Evolutionary conservation across 2,888 invertebrate genomes (phyloP), one percentile per base, ranked within the genome.

Genomic region (Ypsolopha scabrella): DNA sequence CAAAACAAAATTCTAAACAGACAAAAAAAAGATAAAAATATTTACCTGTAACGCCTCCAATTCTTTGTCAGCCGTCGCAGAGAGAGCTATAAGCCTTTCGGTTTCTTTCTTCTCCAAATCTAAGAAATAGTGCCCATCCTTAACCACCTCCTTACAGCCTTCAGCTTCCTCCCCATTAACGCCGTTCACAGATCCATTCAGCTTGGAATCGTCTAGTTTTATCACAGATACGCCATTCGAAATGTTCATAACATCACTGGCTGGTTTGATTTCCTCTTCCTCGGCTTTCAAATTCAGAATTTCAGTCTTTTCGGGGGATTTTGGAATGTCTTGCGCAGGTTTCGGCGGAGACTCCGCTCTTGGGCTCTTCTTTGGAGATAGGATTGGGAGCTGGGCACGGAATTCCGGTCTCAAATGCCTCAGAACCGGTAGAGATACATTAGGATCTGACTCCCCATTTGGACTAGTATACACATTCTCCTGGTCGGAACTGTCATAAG

Each of bases 381-480:
- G 75, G 14, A 92, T 90, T 0, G 94, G 92, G 58, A 96, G 77
- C 68, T 95, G 95, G 0, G 95, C 94, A 24, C 95, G 87, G 70
- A 96, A 96, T 68, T 96, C 95, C 0, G 95, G 94, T 66, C 94
- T 88, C 55, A 96, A 78, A 76, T 95, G 94, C 73, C 94, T 89
- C 56, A 96, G 74, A 10, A 96, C 95, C 1, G 95, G 95, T 56
- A 95, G 79, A 1, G 82, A 75, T 0, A 74, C 63, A 45, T 68
- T 69, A 0, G 68, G 62, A 45, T 78, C 75, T 8, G 68, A 55
- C 44, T 76, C 78, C 6, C 51, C 46, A 1, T 74, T 80, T 2
- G 78, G 73, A 70, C 76, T 33, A 45, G 41, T 11, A 52, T 47
- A 68, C 9, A 65, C 57, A 47, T 64, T 73, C 41, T 72, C 65